Percentiles rank a stretch among this genome's conserved stretches.
Evolutionary conservation across 2,888 invertebrate species (phyloP).

Genomic region (Synanthedon formicaeformis): DNA sequence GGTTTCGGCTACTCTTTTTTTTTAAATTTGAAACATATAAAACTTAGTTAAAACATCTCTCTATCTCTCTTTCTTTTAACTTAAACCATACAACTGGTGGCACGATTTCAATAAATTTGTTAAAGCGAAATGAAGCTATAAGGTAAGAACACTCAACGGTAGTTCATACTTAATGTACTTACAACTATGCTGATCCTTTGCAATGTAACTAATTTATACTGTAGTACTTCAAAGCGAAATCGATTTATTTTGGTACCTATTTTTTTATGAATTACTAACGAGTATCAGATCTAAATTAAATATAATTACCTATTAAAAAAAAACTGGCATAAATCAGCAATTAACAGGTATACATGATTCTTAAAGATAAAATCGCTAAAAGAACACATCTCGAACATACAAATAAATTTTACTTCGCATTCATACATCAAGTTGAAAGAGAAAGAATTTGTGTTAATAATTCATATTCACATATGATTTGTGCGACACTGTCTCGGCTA

Average conservation of each 20-base stretch:
- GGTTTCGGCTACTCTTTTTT: no score
- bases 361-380: no score
- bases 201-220: slow-evolving; percentile 5
- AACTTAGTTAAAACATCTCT: no score
- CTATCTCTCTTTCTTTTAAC: background rate
- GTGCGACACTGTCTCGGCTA: background rate
- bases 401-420: background rate
- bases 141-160: slow-evolving; percentile 42
- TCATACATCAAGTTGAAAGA: background rate
- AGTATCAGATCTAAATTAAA: background rate
- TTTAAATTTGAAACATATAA: no score
- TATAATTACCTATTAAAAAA: background rate
- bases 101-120: slow-evolving; percentile 65
- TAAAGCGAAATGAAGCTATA: slow-evolving; percentile 56
- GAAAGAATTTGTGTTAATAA: background rate
- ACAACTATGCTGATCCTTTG: slow-evolving; percentile 34
- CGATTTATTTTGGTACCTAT: background rate
- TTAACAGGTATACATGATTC: no score
- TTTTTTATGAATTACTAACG: background rate
- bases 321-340: no score
- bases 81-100: slow-evolving; percentile 20
- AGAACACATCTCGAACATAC: background rate
- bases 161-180: slow-evolving; percentile 22
- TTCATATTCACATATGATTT: background rate
- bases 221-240: background rate